Base-by-base conservation (phyloP, 1,140 invertebrate species). In the Drosophila rhopaloa region DNA sequence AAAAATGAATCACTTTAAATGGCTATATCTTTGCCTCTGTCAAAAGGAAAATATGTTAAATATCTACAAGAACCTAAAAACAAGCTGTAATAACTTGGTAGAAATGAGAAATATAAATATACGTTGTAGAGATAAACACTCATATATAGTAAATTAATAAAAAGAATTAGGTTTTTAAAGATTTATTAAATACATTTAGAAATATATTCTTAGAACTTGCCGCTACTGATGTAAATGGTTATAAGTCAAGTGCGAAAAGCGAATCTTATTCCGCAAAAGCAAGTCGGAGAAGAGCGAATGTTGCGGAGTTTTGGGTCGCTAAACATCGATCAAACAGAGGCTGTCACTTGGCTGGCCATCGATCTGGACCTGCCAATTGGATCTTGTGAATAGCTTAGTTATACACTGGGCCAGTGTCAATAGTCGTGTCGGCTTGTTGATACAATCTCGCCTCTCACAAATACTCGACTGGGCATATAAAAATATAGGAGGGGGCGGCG, bases 371-470 rank as follows among this genome's bases (percentile, higher is more conserved):
- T 61, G 65, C n/a, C 56, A 40, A 85, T 86, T 66, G 58, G 67
- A 70, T 78, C 59, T 74, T 61, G 84, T 84, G 54, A 88, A 89
- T 80, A 80, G 61, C 65, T 82, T 66, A 41, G 14, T 63, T 74
- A 89, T 60, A 89, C 75, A 86, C 81, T 68, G 71, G 75, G 35
- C 63, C 62, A 56, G 29, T 65, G 66, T 71, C 58, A 71, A 78
- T 32, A 44, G 35, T 79, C 74, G 70, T 55, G 55, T 47, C 51
- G 40, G 24, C 38, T 60, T 71, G 71, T 86, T 79, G 75, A 88
- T 83, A 79, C 46, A 76, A 76, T 67, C 54, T 47, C 59, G 47
- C 55, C 73, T 75, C 71, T 76, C 72, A 41, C 63, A 77, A 50
- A 76, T 32, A 16, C 40, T 16, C 27, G 10, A 38, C 8, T 29